Base-by-base conservation (phyloP, 2,797 vertebrate species). In the Triplophysa yarkandensis region DNA sequence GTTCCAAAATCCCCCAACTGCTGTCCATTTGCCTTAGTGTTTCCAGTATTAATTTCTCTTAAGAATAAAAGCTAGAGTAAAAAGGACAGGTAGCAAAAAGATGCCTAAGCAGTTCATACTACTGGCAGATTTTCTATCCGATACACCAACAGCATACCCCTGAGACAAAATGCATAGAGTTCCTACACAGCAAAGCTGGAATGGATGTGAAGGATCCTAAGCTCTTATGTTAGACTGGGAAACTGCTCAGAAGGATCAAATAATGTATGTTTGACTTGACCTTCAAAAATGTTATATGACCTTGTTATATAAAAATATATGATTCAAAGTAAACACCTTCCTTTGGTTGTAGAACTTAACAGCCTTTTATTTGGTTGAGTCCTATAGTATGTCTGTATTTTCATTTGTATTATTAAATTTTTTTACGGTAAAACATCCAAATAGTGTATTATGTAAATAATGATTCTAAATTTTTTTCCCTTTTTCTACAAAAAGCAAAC, bases 71-170 rank as follows among this genome's bases (percentile, higher is more conserved):
- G 28, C 28, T 19, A n/a, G 16, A 32, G 55, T 34, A 19, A 58
- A 58, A 16, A 34, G 55, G 28, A 32, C 55, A 58, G 17, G 28
- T 55, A 58, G 6, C 55, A 58, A 16, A 58, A 30, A 58, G 27
- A 58, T 32, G 28, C 16, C 27, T 28, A 58, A 32, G 55, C 28
- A 32, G 55, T 58, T 17, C 16, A 1, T 0, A 32, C 28, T n/a
- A 10, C 55, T 30, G 28, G 27, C 7, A 32, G 27, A 57, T n/a
- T n/a, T 57, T 57, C 27, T 57, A 16, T 14, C 32, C 16, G 16
- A 57, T n/a, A 30, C 1, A 17, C 32, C 55, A 57, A 9, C 28
- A 28, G 8, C 7, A 16, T n/a, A n/a, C n/a, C n/a, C n/a, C n/a
- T n/a, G n/a, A n/a, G n/a, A n/a, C n/a, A n/a, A n/a, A n/a, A n/a